Percentiles rank a stretch among this genome's conserved stretches.
Evolutionary conservation across 2,113 vertebrate genomes (phyloP).

Genomic region (Bungarus multicinctus): DNA sequence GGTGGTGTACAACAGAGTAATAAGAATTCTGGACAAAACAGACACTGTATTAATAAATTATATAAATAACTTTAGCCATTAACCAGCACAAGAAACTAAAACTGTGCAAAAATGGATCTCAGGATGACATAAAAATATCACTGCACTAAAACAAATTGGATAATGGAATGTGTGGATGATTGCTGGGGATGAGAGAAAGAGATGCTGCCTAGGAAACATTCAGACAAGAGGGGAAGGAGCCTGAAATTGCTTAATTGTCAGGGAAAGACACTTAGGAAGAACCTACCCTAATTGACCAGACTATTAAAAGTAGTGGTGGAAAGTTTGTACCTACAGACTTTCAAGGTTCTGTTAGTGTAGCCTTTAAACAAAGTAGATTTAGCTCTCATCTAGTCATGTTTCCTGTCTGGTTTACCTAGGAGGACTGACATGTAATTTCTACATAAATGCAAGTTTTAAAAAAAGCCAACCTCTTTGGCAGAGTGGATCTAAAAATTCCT

Average conservation of each 20-base stretch:
- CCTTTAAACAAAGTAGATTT: background rate
- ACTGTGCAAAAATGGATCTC: background rate
- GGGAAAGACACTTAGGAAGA: background rate
- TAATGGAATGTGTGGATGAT: background rate
- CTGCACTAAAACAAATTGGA: background rate
- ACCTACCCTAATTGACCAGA: background rate
- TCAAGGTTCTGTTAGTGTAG: background rate
- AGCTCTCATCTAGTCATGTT: background rate
- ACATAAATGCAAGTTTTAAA: background rate
- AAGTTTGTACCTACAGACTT: background rate
- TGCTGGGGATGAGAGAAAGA: background rate
- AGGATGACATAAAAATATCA: background rate
- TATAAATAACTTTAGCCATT: background rate
- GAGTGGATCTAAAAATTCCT: constrained; percentile 94
- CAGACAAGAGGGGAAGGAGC: background rate
- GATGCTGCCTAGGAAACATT: background rate
- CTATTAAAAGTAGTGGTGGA: background rate
- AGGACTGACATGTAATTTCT: background rate
- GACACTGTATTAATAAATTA: background rate
- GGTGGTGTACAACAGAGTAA: background rate
- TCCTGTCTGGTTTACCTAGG: background rate
- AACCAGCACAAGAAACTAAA: background rate
- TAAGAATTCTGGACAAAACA: background rate
- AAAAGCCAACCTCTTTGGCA: constrained; percentile 87
- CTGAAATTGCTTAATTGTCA: background rate